Base-by-base conservation (phyloP, 2,113 vertebrate genomes). In the Malurus elegans region DNA sequence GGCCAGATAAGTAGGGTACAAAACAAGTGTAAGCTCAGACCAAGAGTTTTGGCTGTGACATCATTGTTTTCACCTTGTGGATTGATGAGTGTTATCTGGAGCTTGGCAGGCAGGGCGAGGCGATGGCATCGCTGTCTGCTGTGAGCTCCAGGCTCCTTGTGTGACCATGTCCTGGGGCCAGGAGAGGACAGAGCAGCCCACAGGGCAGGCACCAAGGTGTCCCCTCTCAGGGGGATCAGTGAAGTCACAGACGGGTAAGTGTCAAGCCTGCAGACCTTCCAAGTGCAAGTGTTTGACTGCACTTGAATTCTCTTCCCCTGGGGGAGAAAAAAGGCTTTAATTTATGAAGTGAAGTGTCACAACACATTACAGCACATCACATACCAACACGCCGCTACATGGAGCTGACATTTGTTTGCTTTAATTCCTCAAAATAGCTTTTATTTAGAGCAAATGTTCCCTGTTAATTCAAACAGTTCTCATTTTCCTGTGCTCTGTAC, bases 271-370 rank as follows among this genome's bases (percentile, higher is more conserved):
- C 87, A 92, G 79, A 96, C 94, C 91, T 88, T 97, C 90, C 95
- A 94, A 96, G 82, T 96, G 95, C 94, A 95, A 96, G 94, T 84
- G 62, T 95, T 95, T 95, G 85, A 94, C 85, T 96, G 93, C 73
- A 36, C 93, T 96, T 93, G 92, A 95, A 96, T 97, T 95, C 85
- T 96, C 45, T 95, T 87, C 94, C 87, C 96, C 95, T 8, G 1
- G 82, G 95, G 89, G 48, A 94, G 85, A 94, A 94, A 95, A 96
- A 94, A 90, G 95, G 92, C 95, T 97, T 97, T 97, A 97, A 97
- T 97, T 97, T 97, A 97, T 96, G 93, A 95, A 97, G 87, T 96
- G 89, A 94, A 96, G 89, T 97, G 97, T 96, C 97, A 96, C 96
- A 97, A 96, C 93, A 96, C 89, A 96, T 97, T 97, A 97, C 91